Base-by-base conservation (phyloP, 2,888 invertebrate species). In the Venusia cambrica region DNA sequence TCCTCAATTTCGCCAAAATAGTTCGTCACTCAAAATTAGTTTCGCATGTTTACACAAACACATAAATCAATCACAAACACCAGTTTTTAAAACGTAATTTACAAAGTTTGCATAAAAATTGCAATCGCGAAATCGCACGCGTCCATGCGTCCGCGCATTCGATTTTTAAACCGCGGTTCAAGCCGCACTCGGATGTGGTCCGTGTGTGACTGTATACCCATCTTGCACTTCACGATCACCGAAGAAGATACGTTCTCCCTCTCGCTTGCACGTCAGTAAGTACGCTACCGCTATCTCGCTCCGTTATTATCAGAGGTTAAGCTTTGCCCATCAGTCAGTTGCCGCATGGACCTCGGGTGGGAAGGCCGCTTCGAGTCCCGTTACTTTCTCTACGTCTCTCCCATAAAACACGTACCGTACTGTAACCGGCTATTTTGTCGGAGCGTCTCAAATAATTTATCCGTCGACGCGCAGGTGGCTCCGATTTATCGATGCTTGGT, bases 191-290 rank as follows among this genome's bases (percentile, higher is more conserved):
- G 75, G 75, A 79, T 83, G 76, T 70, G 81, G 87, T 73, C 76
- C 79, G 84, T 79, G 73, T 84, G 83, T 83, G 84, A 84, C 87
- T 85, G 85, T 80, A 75, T 74, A 79, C 79, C 78, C 83, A 85
- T 85, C 85, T 83, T 77, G 80, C 76, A 79, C 83, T 79, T 81
- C 77, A 70, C 81, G 83, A 80, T 81, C 80, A 76, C 79, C 80
- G 83, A 85, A 85, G 85, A 87, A 81, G 87, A 85, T 75, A 78
- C 85, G 62, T 71, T 60, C 38, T 17, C 57, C 51, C 43, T 83
- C 80, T 48, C 70, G 42, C 59, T 84, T 73, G 41, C 62, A 33
- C 73, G 12, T 40, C 9, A 16, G 14, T 27, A 10, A 35, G 30
- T 40, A 32, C 34, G 43, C 52, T 74, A 65, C 62, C 16, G 48